phyloP scores from a whole-genome alignment of 1,140 invertebrate genomes.

The Drosophila orosa region DNA sequence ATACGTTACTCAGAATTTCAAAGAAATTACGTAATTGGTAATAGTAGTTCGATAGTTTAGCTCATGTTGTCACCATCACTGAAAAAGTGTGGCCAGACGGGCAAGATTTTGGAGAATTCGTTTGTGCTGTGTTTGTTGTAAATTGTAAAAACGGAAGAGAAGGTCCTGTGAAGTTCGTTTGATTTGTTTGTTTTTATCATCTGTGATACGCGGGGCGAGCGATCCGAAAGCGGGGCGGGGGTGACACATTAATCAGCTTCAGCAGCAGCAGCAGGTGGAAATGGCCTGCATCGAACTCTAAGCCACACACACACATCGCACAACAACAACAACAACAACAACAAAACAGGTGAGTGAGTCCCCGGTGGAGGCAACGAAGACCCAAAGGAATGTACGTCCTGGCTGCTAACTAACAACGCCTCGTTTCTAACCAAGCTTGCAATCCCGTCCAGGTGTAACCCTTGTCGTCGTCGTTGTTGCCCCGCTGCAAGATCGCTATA shows the following conservation, averaged over 20 bases:
- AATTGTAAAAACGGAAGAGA: constrained; percentile 15
- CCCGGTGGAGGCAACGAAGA: background rate
- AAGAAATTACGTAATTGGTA: too few species aligned
- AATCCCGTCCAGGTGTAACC: constrained; percentile 7
- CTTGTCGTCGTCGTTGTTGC: background rate
- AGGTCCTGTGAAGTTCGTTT: constrained; percentile 16
- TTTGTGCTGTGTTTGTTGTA: constrained; percentile 16
- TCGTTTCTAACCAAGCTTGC: constrained; percentile 32
- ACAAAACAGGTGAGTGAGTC: constrained; percentile 34
- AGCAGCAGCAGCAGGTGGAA: constrained; percentile 7
- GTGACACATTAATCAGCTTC: background rate
- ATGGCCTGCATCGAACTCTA: constrained; percentile 18
- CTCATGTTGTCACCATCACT: too few species aligned
- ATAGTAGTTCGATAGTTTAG: background rate
- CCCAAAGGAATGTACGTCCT: background rate
- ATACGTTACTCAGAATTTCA: too few species aligned
- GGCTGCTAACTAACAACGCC: constrained; percentile 5
- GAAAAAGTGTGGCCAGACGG: constrained; percentile 1
- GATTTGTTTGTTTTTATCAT: constrained; percentile 13
- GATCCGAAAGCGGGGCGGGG: background rate
- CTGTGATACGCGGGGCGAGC: constrained; percentile 10
- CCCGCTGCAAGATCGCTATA: constrained; percentile 32
- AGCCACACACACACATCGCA: constrained; percentile 1
- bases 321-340: constrained; percentile 6
- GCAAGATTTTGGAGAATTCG: constrained; percentile 3